Conservation (phyloP, 2,113 vertebrate species). For the Nannospalax galili region DNA sequence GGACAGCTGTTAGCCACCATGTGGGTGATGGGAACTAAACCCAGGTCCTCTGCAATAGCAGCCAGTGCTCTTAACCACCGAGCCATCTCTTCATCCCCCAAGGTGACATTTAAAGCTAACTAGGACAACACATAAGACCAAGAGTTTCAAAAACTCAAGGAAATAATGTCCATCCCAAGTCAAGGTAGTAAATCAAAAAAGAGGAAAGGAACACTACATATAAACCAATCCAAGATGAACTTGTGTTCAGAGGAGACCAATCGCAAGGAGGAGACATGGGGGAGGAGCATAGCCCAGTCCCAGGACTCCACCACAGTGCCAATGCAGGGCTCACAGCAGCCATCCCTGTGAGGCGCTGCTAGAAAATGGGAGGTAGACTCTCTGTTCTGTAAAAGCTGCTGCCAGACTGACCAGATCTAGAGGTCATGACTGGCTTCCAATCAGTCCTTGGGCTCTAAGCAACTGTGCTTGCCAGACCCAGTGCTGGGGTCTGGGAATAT, state of each 20-base stretch:
- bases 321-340: fast-evolving
- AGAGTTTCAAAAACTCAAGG: not conserved
- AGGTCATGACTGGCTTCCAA: not conserved
- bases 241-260: not conserved
- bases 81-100: too few relatives aligned
- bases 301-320: too few relatives aligned
- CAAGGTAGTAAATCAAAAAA: not conserved
- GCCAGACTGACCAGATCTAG: not conserved
- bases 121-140: not conserved
- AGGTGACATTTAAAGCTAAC: not conserved
- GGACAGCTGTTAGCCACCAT: too few relatives aligned
- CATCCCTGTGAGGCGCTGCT: not conserved
- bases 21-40: too few relatives aligned
- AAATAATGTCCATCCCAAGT: not conserved
- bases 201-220: not conserved
- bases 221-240: not conserved
- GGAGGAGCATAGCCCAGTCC: not conserved
- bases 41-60: too few relatives aligned
- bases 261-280: not conserved
- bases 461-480: not conserved
- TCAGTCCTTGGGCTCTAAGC: not conserved
- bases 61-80: too few relatives aligned
- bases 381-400: not conserved
- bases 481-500: not conserved
- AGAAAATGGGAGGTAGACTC: not conserved